Base-by-base conservation (phyloP, 2,113 vertebrate genomes). In the Cercocebus atys region DNA sequence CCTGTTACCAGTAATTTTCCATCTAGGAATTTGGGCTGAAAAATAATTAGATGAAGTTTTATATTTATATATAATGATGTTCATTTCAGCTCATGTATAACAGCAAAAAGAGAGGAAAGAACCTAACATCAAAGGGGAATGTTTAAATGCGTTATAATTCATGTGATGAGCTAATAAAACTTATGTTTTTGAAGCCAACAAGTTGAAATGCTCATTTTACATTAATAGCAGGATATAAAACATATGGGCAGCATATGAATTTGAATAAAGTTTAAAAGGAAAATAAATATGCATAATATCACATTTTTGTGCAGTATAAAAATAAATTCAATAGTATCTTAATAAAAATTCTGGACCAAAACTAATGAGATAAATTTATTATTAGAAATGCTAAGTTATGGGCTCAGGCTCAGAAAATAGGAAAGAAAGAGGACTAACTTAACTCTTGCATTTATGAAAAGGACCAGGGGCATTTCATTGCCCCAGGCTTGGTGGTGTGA, bases 361-460 rank as follows among this genome's bases (percentile, higher is more conserved):
- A 82, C 96, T 87, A 79, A 93, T 94, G 83, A 95, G 90, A 92
- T 76, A n/a, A 64, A 87, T 92, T 79, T 95, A 94, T 94, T 94
- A 96, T 93, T 94, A 94, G 55, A 92, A 93, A 86, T 66, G n/a
- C 64, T 75, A 88, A 80, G 10, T 59, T 93, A 47, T 90, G 17
- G 9, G 47, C 20, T 38, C 45, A 86, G 57, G 7, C 32, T 89
- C 64, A 64, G 90, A 94, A 89, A 57, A 38, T 55, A 66, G 43
- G 92, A 76, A 59, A 40, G 47, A 35, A 90, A 93, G 57, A 70
- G 57, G 20, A 43, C 40, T 85, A 79, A 75, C 16, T 76, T 76
- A 83, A 88, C 38, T 32, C 5, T 43, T n/a, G 8, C 45, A 17
- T 84, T 76, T 78, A 22, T 88, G 40, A 52, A 17, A 75, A 81